Base-by-base conservation (phyloP, 2,888 invertebrate genomes). In the Rosalia funebris region DNA sequence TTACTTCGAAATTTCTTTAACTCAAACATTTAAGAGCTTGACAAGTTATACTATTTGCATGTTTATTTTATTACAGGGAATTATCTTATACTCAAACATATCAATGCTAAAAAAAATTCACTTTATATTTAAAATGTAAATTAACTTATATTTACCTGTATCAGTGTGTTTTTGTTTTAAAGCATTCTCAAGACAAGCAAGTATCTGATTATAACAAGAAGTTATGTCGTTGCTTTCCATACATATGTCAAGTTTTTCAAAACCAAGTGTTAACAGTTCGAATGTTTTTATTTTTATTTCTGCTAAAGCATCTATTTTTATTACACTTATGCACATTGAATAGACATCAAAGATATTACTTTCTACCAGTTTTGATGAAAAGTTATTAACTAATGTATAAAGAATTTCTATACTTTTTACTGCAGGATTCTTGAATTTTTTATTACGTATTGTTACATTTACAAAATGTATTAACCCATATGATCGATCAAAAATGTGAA, bases 351-450 rank as follows among this genome's bases (percentile, higher is more conserved):
- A 44, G 32, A 77, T 65, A 56, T 77, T 69, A 59, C 69, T 71
- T 57, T 73, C 66, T 15, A 45, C 42, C 10, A 79, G 45, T 70
- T 73, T 75, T 4, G 36, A 10, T 1, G 71, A 54, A 59, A 75
- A 77, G 66, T 76, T 79, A 50, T 77, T 79, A 2, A 78, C 66
- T 1, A 79, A 57, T 4, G 74, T 72, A 62, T 72, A 75, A 12
- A 79, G 54, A 46, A 81, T 71, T 61, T 77, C 77, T 17, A 79
- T 64, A 54, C 72, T 68, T 56, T 67, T 65, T n/a, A 57, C 44
- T 20, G 71, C 62, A 14, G 73, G 63, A 42, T 69, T 62, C 54
- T 75, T 72, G 53, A 73, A 77, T 11, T 61, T 57, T 46, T 68
- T 67, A 15, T 67, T 66, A 37, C 63, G 62, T 10, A 70, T 34